A percentile compares a stretch with the other conserved stretches of the same genome.
These are phyloP conservation scores for Indri indri DNA, from an alignment of 2,113 vertebrate species.

Conservation along the genomic window DNA sequence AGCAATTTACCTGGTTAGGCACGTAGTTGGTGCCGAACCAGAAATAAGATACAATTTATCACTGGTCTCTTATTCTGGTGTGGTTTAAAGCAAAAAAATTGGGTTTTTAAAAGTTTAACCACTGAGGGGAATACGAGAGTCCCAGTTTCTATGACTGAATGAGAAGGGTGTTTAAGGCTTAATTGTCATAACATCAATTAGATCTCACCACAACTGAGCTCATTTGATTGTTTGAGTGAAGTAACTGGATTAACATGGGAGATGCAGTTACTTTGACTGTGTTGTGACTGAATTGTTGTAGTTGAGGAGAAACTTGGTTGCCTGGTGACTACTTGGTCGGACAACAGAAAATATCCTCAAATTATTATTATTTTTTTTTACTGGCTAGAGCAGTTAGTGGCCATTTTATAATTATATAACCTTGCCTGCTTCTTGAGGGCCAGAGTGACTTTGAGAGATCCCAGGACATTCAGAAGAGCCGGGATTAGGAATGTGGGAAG, in stretches of 20 bases:
- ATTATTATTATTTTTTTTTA: neutral
- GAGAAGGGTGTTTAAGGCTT: slow-evolving; percentile 21
- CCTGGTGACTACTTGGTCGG: neutral
- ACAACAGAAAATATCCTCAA: neutral
- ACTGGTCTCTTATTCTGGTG: neutral
- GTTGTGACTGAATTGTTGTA: neutral
- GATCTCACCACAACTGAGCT: slow-evolving; percentile 31
- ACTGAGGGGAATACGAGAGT: neutral
- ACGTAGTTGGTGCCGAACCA: slow-evolving; percentile 7
- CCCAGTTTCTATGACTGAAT: slow-evolving; percentile 19
- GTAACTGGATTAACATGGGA: slow-evolving; percentile 5
- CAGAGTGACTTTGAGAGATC: neutral
- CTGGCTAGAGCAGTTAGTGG: neutral
- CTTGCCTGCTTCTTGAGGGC: neutral
- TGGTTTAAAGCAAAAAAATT: slow-evolving; percentile 48
- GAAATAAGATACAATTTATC: slow-evolving; percentile 32
- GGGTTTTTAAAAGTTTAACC: slow-evolving; percentile 55
- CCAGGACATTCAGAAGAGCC: neutral
- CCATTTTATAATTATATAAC: neutral
- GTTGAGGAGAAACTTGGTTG: neutral
- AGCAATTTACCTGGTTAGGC: slow-evolving; percentile 49
- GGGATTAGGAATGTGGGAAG: neutral
- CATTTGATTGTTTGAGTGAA: slow-evolving; percentile 36
- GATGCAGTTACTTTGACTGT: neutral
- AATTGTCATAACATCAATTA: slow-evolving; percentile 41